Conservation (phyloP, 2,113 vertebrate genomes). For the Fulica atra region DNA sequence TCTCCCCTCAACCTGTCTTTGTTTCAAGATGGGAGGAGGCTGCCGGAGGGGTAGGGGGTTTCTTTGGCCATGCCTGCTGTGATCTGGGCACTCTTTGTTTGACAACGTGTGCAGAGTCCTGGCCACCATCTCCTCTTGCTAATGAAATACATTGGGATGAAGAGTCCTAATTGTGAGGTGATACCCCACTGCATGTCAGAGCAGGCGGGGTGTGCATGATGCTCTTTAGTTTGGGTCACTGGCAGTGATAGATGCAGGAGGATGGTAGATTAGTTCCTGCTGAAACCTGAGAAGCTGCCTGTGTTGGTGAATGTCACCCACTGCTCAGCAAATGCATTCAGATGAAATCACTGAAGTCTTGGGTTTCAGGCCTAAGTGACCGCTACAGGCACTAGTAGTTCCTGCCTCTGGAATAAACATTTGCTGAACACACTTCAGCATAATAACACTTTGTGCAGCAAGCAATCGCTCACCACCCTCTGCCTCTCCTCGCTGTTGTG, state of each 20-base stretch:
- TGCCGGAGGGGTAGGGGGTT: background rate
- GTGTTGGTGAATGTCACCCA: slow-evolving; percentile 71
- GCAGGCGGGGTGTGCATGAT: slow-evolving; percentile 11
- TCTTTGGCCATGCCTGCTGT: slow-evolving; percentile 11
- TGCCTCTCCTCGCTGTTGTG: background rate
- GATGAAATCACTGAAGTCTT: slow-evolving; percentile 64
- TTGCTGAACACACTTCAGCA: background rate
- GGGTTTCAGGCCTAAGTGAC: slow-evolving; percentile 69
- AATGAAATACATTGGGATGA: slow-evolving; percentile 36
- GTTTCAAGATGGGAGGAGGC: slow-evolving; percentile 50
- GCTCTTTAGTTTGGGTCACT: slow-evolving; percentile 76
- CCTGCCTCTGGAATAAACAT: slow-evolving; percentile 53
- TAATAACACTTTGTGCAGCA: slow-evolving; percentile 9
- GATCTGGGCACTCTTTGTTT: slow-evolving; percentile 57
- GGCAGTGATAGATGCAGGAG: slow-evolving; percentile 75
- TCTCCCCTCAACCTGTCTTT: slow-evolving; percentile 34
- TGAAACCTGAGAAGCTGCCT: slow-evolving; percentile 75
- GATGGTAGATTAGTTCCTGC: slow-evolving; percentile 71
- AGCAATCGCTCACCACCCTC: background rate
- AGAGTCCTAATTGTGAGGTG: slow-evolving; percentile 60
- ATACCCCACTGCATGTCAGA: slow-evolving; percentile 57
- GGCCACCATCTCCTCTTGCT: slow-evolving; percentile 33
- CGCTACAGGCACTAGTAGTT: slow-evolving; percentile 13
- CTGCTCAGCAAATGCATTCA: slow-evolving; percentile 67
- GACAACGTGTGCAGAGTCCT: slow-evolving; percentile 23